Base-by-base conservation (phyloP, 2,888 invertebrate species). In the Trilocha varians region DNA sequence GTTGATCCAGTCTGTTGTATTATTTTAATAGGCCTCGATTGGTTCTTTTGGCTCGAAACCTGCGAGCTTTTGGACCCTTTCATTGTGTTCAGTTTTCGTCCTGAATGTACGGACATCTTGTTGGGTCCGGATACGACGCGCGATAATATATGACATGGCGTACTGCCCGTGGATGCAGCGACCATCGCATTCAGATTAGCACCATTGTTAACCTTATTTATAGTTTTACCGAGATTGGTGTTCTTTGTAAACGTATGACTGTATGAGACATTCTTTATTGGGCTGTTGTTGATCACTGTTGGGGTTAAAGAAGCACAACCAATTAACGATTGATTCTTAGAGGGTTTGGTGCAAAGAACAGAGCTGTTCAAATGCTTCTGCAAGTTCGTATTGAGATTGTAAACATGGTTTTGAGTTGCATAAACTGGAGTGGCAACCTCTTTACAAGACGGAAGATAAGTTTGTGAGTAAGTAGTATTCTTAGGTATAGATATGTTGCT, bases 11-110 rank as follows among this genome's bases (percentile, higher is more conserved):
- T 64, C 53, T 85, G 84, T 53, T 88, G 88, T 48, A 88, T 85
- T 46, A 88, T 88, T 64, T 88, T 88, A 13, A 88, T 82, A 15
- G 88, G 77, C 53, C 87, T 84, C 0, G 84, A 79, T 48, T 83
- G 82, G 60, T 70, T 80, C 48, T 82, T 83, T 49, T 78, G 80
- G 41, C 55, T 65, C 3, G 73, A 59, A 8, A 59, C 59, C 60
- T 80, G 78, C 15, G 77, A 69, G 53, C 56, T 76, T 59, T 83
- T 84, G 9, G 79, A 73, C 42, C 73, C 74, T 55, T 82, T 83
- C 6, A 79, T 61, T 44, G 80, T 60, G 53, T 74, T 82, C 25
- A 75, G 65, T 62, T 84, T 85, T 45, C 76, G 70, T 41, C 84
- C 83, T 6, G 83, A 78, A 55, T 85, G 84, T 14, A 84, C 78